Percentiles rank a stretch among this genome's conserved stretches.
These are phyloP conservation scores for Blennius ocellaris DNA, from an alignment of 2,113 vertebrate genomes.

Conservation along the genomic window DNA sequence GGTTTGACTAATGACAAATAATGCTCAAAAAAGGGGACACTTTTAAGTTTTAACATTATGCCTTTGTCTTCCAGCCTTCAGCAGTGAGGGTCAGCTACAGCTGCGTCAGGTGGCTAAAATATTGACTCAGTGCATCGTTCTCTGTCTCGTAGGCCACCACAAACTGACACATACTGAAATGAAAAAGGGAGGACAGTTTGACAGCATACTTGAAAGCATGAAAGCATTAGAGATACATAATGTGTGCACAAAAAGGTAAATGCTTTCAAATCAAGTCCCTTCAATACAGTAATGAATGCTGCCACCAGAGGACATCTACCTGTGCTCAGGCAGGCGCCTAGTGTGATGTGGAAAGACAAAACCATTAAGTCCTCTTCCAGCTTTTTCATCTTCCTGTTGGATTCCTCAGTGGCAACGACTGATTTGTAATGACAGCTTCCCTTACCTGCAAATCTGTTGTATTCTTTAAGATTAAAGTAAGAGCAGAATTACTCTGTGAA, in stretches of 20 bases:
- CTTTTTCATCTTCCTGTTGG: slow-evolving; percentile 41
- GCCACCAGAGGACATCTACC: slow-evolving; percentile 54
- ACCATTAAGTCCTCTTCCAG: slow-evolving; percentile 58
- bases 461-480: slow-evolving; percentile 64
- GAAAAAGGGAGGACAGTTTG: slow-evolving; percentile 56
- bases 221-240: slow-evolving; percentile 34
- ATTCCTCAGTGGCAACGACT: slow-evolving; percentile 52
- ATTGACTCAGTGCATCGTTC: slow-evolving; percentile 17
- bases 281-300: slow-evolving; percentile 47
- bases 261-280: slow-evolving; percentile 49
- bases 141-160: slow-evolving; percentile 11
- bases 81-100: slow-evolving; percentile 11
- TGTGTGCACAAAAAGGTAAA: slow-evolving; percentile 36
- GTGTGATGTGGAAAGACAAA: slow-evolving; percentile 62
- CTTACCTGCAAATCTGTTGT: slow-evolving; percentile 58
- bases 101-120: slow-evolving; percentile 26
- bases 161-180: slow-evolving; percentile 16
- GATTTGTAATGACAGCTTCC: slow-evolving; percentile 66
- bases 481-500: slow-evolving; percentile 51
- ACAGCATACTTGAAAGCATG: no score
- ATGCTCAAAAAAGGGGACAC: no score
- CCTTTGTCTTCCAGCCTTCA: no score
- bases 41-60: no score
- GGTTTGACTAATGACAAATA: no score
- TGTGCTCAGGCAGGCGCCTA: slow-evolving; percentile 46